phyloP scores from a whole-genome alignment of 2,797 vertebrate genomes.

The Pseudomugil gertrudae region DNA sequence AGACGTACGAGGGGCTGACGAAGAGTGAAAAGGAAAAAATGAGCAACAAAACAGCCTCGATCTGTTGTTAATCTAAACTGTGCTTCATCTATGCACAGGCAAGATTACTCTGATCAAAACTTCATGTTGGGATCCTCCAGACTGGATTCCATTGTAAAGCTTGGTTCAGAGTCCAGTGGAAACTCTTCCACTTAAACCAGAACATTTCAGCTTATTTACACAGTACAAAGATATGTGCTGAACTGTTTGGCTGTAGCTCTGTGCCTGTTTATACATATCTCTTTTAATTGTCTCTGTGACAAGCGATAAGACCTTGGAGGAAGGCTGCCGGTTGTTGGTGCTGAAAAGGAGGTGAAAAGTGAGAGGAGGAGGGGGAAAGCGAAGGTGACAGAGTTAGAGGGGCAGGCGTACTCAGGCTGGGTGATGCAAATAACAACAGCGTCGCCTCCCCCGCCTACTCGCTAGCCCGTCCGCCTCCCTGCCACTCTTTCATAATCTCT shows the following conservation, averaged over 20 bases:
- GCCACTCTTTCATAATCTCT: constrained; percentile 69
- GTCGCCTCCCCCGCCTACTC: constrained; percentile 12
- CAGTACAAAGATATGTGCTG: background rate
- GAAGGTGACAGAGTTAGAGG: constrained; percentile 34
- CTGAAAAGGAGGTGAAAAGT: constrained; percentile 23
- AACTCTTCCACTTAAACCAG: constrained; percentile 1
- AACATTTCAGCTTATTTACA: constrained; percentile 16
- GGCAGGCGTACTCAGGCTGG: constrained; percentile 35
- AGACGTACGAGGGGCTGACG: constrained; percentile 44
- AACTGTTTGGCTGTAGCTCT: constrained; percentile 11
- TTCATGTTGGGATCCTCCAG: constrained; percentile 22
- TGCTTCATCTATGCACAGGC: constrained; percentile 11
- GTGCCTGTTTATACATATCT: constrained; percentile 22
- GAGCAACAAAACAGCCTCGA: constrained; percentile 16
- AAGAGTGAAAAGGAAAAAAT: constrained; percentile 29
- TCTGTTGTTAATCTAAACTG: constrained; percentile 14
- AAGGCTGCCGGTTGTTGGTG: constrained; percentile 16
- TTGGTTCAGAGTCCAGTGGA: constrained; percentile 12
- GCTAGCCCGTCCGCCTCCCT: constrained; percentile 8
- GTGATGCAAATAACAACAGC: constrained; percentile 47
- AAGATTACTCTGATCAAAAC: constrained; percentile 33
- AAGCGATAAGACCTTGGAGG: background rate
- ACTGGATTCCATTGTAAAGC: constrained; percentile 8
- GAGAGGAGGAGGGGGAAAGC: constrained; percentile 5
- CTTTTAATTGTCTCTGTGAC: constrained; percentile 14